Base-by-base conservation (phyloP, 1,140 invertebrate genomes). In the Heliconius melpomene region DNA sequence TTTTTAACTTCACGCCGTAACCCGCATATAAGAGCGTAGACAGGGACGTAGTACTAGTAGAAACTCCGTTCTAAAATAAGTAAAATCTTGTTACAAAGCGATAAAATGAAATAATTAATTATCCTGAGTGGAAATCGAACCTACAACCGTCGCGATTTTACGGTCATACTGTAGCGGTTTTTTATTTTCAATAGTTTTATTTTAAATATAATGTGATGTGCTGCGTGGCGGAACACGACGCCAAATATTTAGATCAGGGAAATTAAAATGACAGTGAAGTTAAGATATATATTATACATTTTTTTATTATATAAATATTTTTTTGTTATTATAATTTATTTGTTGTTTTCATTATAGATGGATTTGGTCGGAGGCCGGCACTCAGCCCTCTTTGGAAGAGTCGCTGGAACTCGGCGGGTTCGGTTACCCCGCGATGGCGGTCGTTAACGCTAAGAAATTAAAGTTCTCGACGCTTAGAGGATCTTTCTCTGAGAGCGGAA, bases 371-470 rank as follows among this genome's bases (percentile, higher is more conserved):
- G 99, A 99, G 94, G 99, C 98, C 72, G 97, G 96, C 38, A 95
- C 97, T 20, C 99, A 99, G 94, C 90, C 95, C 1, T 96, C 97
- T 2, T 88, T 99, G 11, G 99, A 99, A 94, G 96, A 97, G 84
- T 96, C 97, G 6, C 93, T 99, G 32, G 99, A 98, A 86, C 98
- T 99, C 79, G 99, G 99, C 77, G 97, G 98, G 3, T 98, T 98
- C 94, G 97, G 97, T 36, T 98, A 98, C 91, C 97, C 98, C 66
- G 99, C 99, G 16, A 97, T 99, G 96, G 98, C 98, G 16, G 99
- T 98, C 32, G 97, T 99, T 40, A 99, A 99, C 94, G 96, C 97
- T 11, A 98, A 99, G 94, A 99, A 99, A 95, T 97, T 99, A 96
- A 99, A 99, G 90, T 99, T 98, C 95, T 98, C 98, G 0, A 95